Percentiles rank a stretch among this genome's conserved stretches.
phyloP scores from a whole-genome alignment of 2,888 invertebrate genomes.

The Pseudococcus jackbeardsleyi region DNA sequence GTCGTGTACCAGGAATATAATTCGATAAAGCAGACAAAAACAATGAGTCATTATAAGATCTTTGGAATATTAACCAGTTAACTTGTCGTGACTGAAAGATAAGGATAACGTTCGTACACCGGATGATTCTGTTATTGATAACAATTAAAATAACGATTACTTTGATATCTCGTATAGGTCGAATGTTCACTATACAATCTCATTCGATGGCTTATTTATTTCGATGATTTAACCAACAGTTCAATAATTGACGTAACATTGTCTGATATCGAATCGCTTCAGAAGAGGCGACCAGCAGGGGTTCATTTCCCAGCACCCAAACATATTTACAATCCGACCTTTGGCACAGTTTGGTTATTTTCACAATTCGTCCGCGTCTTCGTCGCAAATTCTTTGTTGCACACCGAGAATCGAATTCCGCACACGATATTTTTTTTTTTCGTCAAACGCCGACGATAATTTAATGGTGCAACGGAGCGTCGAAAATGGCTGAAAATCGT shows the following conservation, averaged over 20 bases:
- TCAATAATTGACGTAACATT: too few relatives aligned
- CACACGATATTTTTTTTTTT: background rate
- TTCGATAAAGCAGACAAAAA: background rate
- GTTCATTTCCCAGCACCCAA: too few relatives aligned
- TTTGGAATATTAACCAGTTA: background rate
- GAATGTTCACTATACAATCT: background rate
- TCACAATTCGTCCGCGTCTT: background rate
- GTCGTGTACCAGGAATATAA: background rate
- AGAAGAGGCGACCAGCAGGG: too few relatives aligned
- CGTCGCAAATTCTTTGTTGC: background rate
- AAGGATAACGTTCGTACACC: background rate
- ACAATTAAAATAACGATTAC: slow-evolving; percentile 33
- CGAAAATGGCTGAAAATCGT: slow-evolving; percentile 26
- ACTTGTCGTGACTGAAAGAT: slow-evolving; percentile 3
- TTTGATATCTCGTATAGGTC: background rate
- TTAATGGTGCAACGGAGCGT: slow-evolving; percentile 41
- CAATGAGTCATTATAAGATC: background rate
- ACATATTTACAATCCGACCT: too few relatives aligned
- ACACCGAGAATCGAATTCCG: background rate
- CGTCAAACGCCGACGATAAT: slow-evolving; percentile 9
- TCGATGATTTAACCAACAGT: background rate
- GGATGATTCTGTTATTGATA: slow-evolving; percentile 23
- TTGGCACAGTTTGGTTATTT: too few relatives aligned
- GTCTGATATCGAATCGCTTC: too few relatives aligned
- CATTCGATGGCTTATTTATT: background rate